phyloP scores from a whole-genome alignment of 2,888 invertebrate species.

The Andrena praecox region DNA sequence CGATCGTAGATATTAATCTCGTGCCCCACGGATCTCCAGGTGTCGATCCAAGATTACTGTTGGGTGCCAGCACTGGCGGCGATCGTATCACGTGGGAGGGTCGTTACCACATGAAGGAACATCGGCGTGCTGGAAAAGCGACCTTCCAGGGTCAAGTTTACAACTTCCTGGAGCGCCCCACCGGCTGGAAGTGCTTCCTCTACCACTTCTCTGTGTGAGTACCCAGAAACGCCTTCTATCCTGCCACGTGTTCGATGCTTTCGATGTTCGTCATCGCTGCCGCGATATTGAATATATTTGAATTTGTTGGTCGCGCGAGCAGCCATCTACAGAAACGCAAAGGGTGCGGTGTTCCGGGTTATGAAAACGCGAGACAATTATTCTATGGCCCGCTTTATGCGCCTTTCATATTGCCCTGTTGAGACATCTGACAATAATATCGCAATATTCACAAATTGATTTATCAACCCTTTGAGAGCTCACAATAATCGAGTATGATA shows the following conservation, averaged over 20 bases:
- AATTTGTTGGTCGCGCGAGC: background rate
- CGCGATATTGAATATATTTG: background rate
- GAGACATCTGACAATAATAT: background rate
- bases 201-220: constrained; percentile 94
- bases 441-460: background rate
- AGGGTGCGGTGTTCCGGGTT: background rate
- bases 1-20: constrained; percentile 15
- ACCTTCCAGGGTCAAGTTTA: constrained; percentile 92
- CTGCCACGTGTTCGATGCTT: background rate
- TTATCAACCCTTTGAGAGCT: background rate
- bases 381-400: background rate
- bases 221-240: background rate
- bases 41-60: constrained; percentile 81
- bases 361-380: constrained; percentile 1
- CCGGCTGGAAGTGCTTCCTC: constrained; percentile 93
- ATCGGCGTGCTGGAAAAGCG: constrained; percentile 88
- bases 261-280: constrained; percentile 4
- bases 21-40: constrained; percentile 69
- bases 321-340: background rate
- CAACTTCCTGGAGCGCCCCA: constrained; percentile 93
- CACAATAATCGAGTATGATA: no score
- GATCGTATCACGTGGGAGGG: constrained; percentile 87
- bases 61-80: constrained; percentile 84
- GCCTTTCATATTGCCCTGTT: background rate
- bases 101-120: constrained; percentile 88